Percentiles rank a stretch among this genome's conserved stretches.
Conservation (phyloP, 2,888 invertebrate genomes). For the Zaprionus bogoriensis region DNA sequence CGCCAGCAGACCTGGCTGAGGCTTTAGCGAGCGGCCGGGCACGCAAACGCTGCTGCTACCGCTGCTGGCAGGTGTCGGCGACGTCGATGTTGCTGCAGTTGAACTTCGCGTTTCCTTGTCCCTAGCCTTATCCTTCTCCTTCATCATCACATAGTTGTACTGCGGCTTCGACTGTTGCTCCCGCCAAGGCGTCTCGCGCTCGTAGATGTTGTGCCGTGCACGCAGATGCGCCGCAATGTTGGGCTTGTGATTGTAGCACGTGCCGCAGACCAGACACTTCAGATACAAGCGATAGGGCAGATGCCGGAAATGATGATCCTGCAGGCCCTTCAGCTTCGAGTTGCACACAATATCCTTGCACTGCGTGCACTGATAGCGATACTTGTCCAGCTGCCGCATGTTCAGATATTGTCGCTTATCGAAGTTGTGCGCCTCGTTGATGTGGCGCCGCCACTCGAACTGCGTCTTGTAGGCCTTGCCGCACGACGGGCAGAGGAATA, state of each 20-base stretch:
- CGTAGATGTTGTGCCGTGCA: constrained; percentile 75
- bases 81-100: constrained; percentile 21
- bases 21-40: constrained; percentile 45
- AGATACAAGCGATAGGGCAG: constrained; percentile 75
- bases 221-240: constrained; percentile 78
- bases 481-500: constrained; percentile 77
- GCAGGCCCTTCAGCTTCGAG: constrained; percentile 77
- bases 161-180: constrained; percentile 38
- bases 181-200: constrained; percentile 47
- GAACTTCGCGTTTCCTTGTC: background rate
- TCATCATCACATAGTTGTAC: constrained; percentile 18
- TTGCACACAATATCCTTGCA: constrained; percentile 77
- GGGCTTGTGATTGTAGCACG: constrained; percentile 79
- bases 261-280: constrained; percentile 77
- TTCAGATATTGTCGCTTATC: constrained; percentile 75
- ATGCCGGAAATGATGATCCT: constrained; percentile 80
- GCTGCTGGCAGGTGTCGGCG: constrained; percentile 25
- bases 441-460: constrained; percentile 79
- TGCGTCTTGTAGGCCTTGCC: constrained; percentile 74
- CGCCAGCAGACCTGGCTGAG: constrained; percentile 45
- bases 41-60: constrained; percentile 1
- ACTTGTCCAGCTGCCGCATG: constrained; percentile 77
- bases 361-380: constrained; percentile 74
- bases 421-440: constrained; percentile 76
- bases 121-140: constrained; percentile 5